A percentile compares a stretch with the other conserved stretches of the same genome.
Conservation (phyloP, 2,113 vertebrate genomes). For the Hydropotes inermis region DNA sequence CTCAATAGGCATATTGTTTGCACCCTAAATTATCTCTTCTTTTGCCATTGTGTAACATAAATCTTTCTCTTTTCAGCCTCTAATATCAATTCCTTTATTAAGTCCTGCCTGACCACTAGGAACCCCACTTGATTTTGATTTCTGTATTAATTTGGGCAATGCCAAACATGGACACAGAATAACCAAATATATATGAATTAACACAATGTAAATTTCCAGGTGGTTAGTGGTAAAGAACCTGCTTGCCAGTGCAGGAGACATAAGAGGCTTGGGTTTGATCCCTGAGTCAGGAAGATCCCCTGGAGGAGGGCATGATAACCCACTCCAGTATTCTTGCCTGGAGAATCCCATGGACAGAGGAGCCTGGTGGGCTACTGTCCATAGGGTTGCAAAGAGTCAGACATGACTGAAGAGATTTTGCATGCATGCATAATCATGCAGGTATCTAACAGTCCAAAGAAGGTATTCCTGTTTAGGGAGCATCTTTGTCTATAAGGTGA, state of each 20-base stretch:
- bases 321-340: not conserved
- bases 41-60: not conserved
- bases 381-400: not conserved
- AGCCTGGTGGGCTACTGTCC: not conserved
- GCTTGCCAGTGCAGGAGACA: not conserved
- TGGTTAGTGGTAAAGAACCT: not conserved
- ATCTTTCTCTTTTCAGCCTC: not conserved
- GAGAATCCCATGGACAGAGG: not conserved
- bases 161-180: not conserved
- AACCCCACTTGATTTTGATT: not conserved
- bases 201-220: not conserved
- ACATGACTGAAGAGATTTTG: not conserved
- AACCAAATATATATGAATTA: not conserved
- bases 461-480: not conserved
- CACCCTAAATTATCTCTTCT: not conserved
- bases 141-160: not conserved
- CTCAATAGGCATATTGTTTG: not conserved
- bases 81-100: not conserved
- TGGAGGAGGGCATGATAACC: not conserved
- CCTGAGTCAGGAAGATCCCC: not conserved
- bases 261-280: not conserved
- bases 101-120: not conserved
- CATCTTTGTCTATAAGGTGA: not conserved
- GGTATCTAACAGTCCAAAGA: not conserved
- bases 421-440: not conserved